A percentile compares a stretch with the other conserved stretches of the same genome.
These are phyloP conservation scores for Brotogeris chrysoptera DNA, from an alignment of 2,797 vertebrate species.

Conservation along the genomic window DNA sequence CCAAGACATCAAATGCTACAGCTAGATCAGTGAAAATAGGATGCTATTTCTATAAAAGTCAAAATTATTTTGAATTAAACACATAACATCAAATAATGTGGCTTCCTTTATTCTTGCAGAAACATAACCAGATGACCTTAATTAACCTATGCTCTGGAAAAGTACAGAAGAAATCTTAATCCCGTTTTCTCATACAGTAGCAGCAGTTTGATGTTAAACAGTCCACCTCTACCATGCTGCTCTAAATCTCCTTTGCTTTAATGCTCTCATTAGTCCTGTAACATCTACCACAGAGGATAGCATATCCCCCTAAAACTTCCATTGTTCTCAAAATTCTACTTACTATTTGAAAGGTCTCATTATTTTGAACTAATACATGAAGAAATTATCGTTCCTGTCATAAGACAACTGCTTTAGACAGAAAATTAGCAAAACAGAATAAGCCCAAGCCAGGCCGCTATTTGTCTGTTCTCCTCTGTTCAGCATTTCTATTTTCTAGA, in stretches of 20 bases:
- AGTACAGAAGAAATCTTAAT: conserved; percentile 54
- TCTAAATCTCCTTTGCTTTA: conserved; percentile 59
- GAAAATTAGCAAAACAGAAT: background rate
- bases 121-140: conserved; percentile 23
- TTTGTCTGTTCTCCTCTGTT: background rate
- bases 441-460: background rate
- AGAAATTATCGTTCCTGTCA: background rate
- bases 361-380: background rate
- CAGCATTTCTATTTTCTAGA: background rate
- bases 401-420: background rate
- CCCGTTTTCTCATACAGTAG: conserved; percentile 52
- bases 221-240: conserved; percentile 5
- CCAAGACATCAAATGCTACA: background rate
- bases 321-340: background rate
- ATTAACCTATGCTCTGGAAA: conserved; percentile 30
- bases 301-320: background rate
- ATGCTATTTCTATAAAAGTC: background rate
- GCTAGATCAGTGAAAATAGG: background rate
- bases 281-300: background rate
- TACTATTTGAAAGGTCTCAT: background rate
- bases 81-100: background rate
- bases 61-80: background rate
- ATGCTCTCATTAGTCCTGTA: conserved; percentile 49
- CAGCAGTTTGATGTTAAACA: conserved; percentile 7
- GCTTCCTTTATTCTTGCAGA: background rate